Base-by-base conservation (phyloP, 2,113 vertebrate genomes). In the Lophochroa leadbeateri region DNA sequence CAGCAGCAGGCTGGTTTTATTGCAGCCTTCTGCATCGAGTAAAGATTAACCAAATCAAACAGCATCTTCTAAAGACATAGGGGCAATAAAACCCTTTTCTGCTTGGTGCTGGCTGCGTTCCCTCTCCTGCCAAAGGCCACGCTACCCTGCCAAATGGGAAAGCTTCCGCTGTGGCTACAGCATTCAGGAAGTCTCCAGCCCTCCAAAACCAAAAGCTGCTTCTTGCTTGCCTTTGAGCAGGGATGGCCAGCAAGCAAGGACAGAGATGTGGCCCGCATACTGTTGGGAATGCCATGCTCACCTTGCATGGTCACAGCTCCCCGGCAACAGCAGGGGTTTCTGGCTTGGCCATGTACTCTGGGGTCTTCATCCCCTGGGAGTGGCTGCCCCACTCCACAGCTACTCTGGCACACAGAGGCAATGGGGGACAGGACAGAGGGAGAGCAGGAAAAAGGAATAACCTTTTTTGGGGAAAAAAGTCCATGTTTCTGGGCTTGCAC, bases 281-380 rank as follows among this genome's bases (percentile, higher is more conserved):
- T 0, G 0, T 60, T 39, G 65, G 41, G 60, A 55, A 61, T 17
- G 64, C 47, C 53, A 41, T 13, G 29, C 23, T 88, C 20, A 6
- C 39, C 23, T 49, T 20, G 29, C 11, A 10, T 3, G 2, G 13
- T 29, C 2, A 3, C 23, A 71, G 27, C 71, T 69, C 13, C 49
- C 44, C n/a, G 12, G 31, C 0, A 6, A 68, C 39, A 77, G 39
- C 47, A 8, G 23, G 12, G 28, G 25, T 49, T 87, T 23, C 21
- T 3, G 1, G 31, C 49, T 88, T 70, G 46, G 47, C 67, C 37
- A 10, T 2, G 5, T 6, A 4, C 3, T 16, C 0, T 0, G 10
- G 41, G 49, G 10, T 35, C 55, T 84, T 41, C 16, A 43, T 39
- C 24, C 10, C 28, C 29, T 17, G 15, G 46, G 41, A 82, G 46